Percentiles rank a stretch among this genome's conserved stretches.
Conservation (phyloP, 2,888 invertebrate species). For the Pachliopta kotzebuea region DNA sequence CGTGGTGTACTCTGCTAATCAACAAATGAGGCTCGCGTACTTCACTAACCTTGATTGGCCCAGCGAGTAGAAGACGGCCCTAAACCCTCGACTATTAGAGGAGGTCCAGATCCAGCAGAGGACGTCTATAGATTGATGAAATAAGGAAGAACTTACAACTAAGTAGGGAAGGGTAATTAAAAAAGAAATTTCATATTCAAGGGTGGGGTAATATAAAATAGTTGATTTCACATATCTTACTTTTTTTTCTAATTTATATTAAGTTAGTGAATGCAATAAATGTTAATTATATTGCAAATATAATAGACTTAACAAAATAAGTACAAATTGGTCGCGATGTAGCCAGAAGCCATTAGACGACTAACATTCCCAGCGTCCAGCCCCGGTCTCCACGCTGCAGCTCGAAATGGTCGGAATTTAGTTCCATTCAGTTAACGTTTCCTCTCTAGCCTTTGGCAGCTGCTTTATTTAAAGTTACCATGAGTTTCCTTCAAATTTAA, state of each 20-base stretch:
- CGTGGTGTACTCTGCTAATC: no score
- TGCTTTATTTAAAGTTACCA: constrained; percentile 52
- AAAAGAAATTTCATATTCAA: neutral
- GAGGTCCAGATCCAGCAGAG: no score
- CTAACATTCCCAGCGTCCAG: constrained; percentile 62
- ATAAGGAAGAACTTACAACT: no score
- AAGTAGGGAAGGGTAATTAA: no score
- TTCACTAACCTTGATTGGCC: no score
- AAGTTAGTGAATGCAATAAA: neutral
- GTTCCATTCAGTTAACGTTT: constrained; percentile 77
- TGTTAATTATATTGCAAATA: neutral
- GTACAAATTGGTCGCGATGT: constrained; percentile 25
- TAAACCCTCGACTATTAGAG: no score
- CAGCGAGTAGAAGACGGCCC: no score
- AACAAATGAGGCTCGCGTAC: no score
- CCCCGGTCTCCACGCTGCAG: constrained; percentile 40
- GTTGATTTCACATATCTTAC: neutral
- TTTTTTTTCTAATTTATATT: neutral
- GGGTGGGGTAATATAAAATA: neutral
- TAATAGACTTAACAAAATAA: constrained; percentile 7
- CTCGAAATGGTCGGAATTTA: constrained; percentile 68
- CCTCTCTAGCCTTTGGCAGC: constrained; percentile 75
- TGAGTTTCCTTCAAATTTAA: constrained; percentile 1
- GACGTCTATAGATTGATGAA: no score
- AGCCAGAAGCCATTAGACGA: constrained; percentile 33